Percentiles rank a stretch among this genome's conserved stretches.
Conservation (phyloP, 2,888 invertebrate species). For the Aradus depressus region DNA sequence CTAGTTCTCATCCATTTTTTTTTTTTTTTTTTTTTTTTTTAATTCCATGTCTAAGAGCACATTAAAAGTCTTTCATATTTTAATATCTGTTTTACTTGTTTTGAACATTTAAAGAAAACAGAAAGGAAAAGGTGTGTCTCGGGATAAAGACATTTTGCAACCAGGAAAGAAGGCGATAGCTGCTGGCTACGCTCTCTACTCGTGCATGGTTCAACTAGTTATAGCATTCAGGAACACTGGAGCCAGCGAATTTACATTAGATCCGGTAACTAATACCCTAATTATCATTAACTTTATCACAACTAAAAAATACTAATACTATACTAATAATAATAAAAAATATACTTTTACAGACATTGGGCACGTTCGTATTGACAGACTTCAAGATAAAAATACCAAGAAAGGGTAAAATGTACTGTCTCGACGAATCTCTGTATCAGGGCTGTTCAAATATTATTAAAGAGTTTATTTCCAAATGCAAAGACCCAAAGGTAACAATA, state of each 20-base stretch:
- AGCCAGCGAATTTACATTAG: conserved; percentile 66
- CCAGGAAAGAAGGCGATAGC: conserved; percentile 78
- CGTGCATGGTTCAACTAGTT: conserved; percentile 91
- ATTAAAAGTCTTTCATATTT: too few species aligned
- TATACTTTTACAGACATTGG: conserved; percentile 7
- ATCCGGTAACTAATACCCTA: conserved; percentile 54
- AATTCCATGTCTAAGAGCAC: too few species aligned
- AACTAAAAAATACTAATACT: too few species aligned
- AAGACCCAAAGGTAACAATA: too few species aligned
- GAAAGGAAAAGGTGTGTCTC: conserved; percentile 36
- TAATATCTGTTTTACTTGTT: too few species aligned
- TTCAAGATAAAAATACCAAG: conserved; percentile 13
- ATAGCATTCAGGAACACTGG: conserved; percentile 65
- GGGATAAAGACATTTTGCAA: conserved; percentile 74
- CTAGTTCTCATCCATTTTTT: too few species aligned
- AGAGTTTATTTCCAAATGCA: too few species aligned
- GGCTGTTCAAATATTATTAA: too few species aligned
- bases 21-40: too few species aligned
- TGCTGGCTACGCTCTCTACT: conserved; percentile 93
- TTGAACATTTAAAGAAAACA: background rate
- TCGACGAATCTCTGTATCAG: conserved; percentile 8
- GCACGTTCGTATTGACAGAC: conserved; percentile 18
- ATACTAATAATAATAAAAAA: too few species aligned
- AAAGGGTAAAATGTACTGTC: conserved; percentile 10
- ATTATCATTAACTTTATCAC: too few species aligned